phyloP scores from a whole-genome alignment of 2,888 invertebrate species.

The Schizotus pectinicornis region DNA sequence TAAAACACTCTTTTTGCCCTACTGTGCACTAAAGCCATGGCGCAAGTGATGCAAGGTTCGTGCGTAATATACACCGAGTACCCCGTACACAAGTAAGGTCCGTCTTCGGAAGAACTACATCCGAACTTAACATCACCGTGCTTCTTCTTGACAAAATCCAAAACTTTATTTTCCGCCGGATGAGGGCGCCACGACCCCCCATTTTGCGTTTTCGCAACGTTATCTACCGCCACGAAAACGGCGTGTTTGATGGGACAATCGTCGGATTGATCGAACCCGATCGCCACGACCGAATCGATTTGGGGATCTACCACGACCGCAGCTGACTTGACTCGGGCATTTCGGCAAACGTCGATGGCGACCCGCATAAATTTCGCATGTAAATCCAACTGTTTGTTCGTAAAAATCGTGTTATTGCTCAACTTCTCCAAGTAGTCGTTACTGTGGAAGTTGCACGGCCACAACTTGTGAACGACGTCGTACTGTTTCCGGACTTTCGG shows the following conservation, averaged over 20 bases:
- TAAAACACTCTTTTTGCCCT: slow-evolving; percentile 84
- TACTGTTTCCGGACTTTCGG: slow-evolving; percentile 75
- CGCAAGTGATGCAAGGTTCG: slow-evolving; percentile 95
- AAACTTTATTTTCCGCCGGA: slow-evolving; percentile 36
- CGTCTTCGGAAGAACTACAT: slow-evolving; percentile 58
- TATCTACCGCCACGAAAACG: slow-evolving; percentile 83
- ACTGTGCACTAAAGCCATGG: slow-evolving; percentile 95
- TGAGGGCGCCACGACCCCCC: slow-evolving; percentile 72
- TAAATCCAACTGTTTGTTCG: slow-evolving; percentile 58
- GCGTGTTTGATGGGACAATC: slow-evolving; percentile 82
- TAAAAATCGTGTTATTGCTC: slow-evolving; percentile 67
- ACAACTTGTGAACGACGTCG: slow-evolving; percentile 64
- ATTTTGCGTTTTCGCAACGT: slow-evolving; percentile 81
- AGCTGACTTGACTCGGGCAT: slow-evolving; percentile 49
- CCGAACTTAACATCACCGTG: slow-evolving; percentile 55
- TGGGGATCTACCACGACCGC: slow-evolving; percentile 80
- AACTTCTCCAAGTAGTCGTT: slow-evolving; percentile 75
- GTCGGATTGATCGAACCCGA: slow-evolving; percentile 65
- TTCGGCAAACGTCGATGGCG: slow-evolving; percentile 63
- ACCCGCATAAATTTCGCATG: slow-evolving; percentile 68
- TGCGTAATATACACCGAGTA: slow-evolving; percentile 81
- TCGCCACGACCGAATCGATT: slow-evolving; percentile 68
- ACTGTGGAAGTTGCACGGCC: slow-evolving; percentile 88
- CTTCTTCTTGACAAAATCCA: slow-evolving; percentile 51
- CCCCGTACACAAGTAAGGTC: slow-evolving; percentile 85